phyloP scores from a whole-genome alignment of 2,797 vertebrate genomes.

The Apodemus agrarius region DNA sequence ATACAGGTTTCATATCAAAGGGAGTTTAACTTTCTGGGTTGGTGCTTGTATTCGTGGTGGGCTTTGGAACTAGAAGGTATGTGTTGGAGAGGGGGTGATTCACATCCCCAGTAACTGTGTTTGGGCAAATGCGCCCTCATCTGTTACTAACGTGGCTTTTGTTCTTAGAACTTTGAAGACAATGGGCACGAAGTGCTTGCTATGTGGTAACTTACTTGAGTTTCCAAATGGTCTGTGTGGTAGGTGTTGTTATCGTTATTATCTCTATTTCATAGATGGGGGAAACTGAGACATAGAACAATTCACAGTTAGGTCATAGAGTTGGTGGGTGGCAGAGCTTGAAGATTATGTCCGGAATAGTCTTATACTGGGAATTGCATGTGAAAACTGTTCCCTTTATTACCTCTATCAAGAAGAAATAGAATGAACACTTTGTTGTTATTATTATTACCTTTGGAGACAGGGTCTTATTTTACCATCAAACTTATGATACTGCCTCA shows the following conservation, averaged over 20 bases:
- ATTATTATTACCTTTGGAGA: neutral
- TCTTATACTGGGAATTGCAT: too few species aligned
- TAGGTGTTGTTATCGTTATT: neutral
- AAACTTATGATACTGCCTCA: neutral
- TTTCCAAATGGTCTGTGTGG: neutral
- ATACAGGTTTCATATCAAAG: neutral
- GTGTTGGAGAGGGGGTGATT: neutral
- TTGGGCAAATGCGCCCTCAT: neutral
- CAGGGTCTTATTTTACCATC: neutral
- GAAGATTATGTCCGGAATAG: neutral
- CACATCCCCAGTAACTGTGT: neutral
- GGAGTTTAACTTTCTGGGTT: neutral
- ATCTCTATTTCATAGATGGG: neutral
- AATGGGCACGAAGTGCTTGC: neutral
- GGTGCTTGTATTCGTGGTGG: neutral
- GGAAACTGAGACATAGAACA: neutral
- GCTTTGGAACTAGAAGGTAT: neutral
- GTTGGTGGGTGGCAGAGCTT: neutral
- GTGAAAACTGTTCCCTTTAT: neutral
- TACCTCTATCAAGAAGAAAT: neutral
- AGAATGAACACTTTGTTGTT: neutral
- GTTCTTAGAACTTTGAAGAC: neutral
- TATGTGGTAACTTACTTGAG: neutral
- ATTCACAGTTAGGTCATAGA: neutral
- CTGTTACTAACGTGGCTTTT: neutral